A percentile compares a stretch with the other conserved stretches of the same genome.
Evolutionary conservation across 2,797 vertebrate species (phyloP).

Genomic region (Gouania willdenowi): DNA sequence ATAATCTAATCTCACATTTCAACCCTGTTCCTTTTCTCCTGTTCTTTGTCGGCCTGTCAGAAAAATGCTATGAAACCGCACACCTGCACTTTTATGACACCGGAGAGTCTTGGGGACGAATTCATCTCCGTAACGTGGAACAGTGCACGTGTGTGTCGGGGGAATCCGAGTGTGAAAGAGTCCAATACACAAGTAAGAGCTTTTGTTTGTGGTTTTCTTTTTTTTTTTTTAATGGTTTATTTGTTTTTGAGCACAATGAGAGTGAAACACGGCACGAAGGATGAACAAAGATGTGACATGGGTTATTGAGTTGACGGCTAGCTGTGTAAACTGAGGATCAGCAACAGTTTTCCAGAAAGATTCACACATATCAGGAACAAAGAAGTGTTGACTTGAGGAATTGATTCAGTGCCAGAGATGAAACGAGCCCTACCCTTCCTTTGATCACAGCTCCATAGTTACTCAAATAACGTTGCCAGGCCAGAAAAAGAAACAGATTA

Average conservation of each 20-base stretch:
- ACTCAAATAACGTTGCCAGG: constrained; percentile 30
- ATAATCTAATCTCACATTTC: constrained; percentile 38
- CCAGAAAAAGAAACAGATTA: constrained; percentile 57
- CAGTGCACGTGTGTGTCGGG: constrained; percentile 76
- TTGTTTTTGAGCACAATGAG: neutral
- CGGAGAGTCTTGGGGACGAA: constrained; percentile 83
- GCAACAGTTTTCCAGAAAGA: no score
- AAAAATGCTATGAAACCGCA: constrained; percentile 83
- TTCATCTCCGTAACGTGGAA: constrained; percentile 79
- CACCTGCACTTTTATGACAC: constrained; percentile 82
- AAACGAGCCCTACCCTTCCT: constrained; percentile 33
- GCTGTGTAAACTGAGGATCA: neutral
- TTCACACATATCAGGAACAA: no score
- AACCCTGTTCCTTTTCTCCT: constrained; percentile 25
- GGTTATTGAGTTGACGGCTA: no score
- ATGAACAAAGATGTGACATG: no score
- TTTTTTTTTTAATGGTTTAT: no score
- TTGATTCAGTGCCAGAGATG: neutral
- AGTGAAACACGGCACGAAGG: no score
- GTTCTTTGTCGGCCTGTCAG: constrained; percentile 61
- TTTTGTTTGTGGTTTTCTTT: no score
- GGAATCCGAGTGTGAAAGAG: constrained; percentile 59
- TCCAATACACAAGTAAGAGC: constrained; percentile 77
- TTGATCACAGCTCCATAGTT: constrained; percentile 55
- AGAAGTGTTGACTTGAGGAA: no score